phyloP scores from a whole-genome alignment of 2,888 invertebrate species.

The Morpho helenor region DNA sequence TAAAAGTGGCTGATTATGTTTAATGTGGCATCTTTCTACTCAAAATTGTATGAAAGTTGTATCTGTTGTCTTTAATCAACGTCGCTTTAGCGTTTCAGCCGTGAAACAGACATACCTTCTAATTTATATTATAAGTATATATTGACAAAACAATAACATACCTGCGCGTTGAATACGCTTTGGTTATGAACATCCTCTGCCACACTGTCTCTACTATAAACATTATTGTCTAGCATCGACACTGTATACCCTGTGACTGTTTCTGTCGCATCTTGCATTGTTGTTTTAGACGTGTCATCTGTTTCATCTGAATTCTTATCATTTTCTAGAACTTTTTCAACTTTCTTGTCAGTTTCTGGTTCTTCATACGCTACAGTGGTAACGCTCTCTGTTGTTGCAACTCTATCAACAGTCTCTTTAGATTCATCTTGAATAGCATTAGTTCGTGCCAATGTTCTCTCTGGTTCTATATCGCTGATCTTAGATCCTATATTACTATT shows the following conservation, averaged over 20 bases:
- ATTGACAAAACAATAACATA: constrained; percentile 15
- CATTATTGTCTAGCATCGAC: constrained; percentile 39
- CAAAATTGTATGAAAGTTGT: too few species aligned
- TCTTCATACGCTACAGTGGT: constrained; percentile 7
- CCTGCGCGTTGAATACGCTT: constrained; percentile 28
- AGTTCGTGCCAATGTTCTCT: background rate
- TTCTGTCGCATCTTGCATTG: constrained; percentile 15
- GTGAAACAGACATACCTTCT: too few species aligned
- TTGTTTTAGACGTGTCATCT: constrained; percentile 12
- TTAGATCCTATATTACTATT: constrained; percentile 2
- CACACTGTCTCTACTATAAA: constrained; percentile 34
- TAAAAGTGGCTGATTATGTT: too few species aligned
- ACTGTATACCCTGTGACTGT: constrained; percentile 20
- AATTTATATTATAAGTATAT: too few species aligned
- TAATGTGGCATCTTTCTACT: too few species aligned
- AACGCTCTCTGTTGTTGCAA: constrained; percentile 10
- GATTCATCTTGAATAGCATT: constrained; percentile 13
- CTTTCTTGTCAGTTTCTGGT: constrained; percentile 1
- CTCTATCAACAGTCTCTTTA: constrained; percentile 8
- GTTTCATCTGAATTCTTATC: constrained; percentile 8
- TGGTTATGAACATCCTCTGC: constrained; percentile 35
- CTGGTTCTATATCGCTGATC: constrained; percentile 17
- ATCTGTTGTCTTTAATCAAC: too few species aligned
- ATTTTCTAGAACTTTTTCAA: constrained; percentile 1
- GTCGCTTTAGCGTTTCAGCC: too few species aligned